Base-by-base conservation (phyloP, 2,888 invertebrate genomes). In the Anodontia alba region DNA sequence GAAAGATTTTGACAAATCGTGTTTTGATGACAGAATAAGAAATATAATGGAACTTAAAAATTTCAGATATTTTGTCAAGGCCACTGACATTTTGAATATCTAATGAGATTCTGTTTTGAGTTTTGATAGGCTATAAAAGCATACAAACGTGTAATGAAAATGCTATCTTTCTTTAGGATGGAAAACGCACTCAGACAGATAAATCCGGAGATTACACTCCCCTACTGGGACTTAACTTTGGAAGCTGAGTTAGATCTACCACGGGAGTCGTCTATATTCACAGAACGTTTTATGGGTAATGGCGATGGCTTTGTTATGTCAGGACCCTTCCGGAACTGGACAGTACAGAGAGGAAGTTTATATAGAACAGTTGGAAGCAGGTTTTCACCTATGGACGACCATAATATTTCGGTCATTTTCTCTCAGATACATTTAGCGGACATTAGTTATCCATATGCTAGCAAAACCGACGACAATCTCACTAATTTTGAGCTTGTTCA, bases 181-280 rank as follows among this genome's bases (percentile, higher is more conserved):
- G 92, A 92, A 77, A 90, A 91, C 81, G 88, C 91, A n/a, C 78
- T 91, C 38, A 82, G 91, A 33, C 88, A 91, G 77, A 87, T 88
- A 76, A 81, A 87, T 31, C 84, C 88, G 0, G 81, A 73, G 17
- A 79, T 90, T 15, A 89, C 89, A 0, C 57, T 92, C 72, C 89
- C 91, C 23, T 92, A 90, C 85, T 92, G 92, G 92, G 92, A 92
- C 81, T 82, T 86, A 20, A 91, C 90, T 12, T 70, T 91, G 43
- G 92, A 92, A 67, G 82, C 88, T 0, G 78, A 73, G 3, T 77
- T 90, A 43, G 79, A 80, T 17, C 57, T 87, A 5, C 84, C 88
- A 1, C 77, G 83, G 7, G 66, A 88, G 29, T 91, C 91, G 0
- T 77, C 88, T 17, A 42, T 90, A 8, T 92, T 90, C 90, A 87